Evolutionary conservation across 2,888 invertebrate genomes (phyloP).

Genomic region (Cremastinae sp.): DNA sequence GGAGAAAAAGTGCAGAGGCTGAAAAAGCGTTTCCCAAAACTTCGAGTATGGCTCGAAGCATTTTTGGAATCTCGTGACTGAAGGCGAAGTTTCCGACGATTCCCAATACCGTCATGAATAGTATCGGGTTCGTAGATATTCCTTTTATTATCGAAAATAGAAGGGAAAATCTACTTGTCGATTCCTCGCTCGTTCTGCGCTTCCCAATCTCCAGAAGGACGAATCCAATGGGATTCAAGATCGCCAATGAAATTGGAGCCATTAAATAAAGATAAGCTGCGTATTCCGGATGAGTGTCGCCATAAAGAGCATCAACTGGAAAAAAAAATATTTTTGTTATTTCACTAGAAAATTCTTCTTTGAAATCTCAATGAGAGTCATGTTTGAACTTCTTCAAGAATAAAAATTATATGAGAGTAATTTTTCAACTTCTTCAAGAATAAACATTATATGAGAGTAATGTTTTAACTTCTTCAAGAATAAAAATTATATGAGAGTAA

Average conservation of each 20-base stretch:
- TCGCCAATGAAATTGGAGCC: constrained; percentile 95
- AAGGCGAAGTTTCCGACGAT: constrained; percentile 92
- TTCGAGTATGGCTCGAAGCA: constrained; percentile 88
- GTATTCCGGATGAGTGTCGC: constrained; percentile 93
- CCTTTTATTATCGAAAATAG: constrained; percentile 82
- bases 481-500: too few relatives aligned
- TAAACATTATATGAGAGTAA: too few relatives aligned
- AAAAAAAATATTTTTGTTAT: constrained; percentile 13
- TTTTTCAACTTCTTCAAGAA: too few relatives aligned
- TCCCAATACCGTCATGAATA: constrained; percentile 96
- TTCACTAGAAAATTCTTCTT: too few relatives aligned
- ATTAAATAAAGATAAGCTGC: constrained; percentile 94
- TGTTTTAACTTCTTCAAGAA: too few relatives aligned
- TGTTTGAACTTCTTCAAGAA: too few relatives aligned
- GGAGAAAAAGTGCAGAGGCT: constrained; percentile 93
- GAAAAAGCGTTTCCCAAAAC: constrained; percentile 94
- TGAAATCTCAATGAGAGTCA: too few relatives aligned
- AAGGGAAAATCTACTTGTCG: constrained; percentile 67
- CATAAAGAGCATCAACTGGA: constrained; percentile 92
- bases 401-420: too few relatives aligned
- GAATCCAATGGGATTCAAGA: constrained; percentile 95
- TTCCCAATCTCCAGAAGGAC: constrained; percentile 92
- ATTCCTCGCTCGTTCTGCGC: constrained; percentile 77
- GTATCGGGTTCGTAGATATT: constrained; percentile 92
- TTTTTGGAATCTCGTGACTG: constrained; percentile 88